Base-by-base conservation (phyloP, 2,113 vertebrate species). In the Acrocephalus arundinaceus region DNA sequence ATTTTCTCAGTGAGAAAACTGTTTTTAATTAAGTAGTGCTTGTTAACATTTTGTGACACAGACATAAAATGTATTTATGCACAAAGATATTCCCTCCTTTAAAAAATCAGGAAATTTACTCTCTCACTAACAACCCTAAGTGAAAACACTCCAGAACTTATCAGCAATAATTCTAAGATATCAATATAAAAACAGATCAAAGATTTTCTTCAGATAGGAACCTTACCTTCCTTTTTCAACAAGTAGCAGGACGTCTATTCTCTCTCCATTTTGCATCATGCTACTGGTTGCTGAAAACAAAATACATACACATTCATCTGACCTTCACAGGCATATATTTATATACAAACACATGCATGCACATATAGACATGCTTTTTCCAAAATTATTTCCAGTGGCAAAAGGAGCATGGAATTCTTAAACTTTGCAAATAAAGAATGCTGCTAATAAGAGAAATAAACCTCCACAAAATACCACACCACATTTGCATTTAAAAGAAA, bases 181-280 rank as follows among this genome's bases (percentile, higher is more conserved):
- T 35, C 59, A 83, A 18, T 62, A 76, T 23, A 59, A 76, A 85
- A 79, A 15, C 22, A 90, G 46, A 87, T 43, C 43, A 88, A 89
- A 93, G 19, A 45, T 77, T 73, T 79, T 79, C 76, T 67, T n/a
- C 39, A 85, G 72, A 89, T 62, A 52, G 63, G 61, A 67, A n/a
- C 4, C 85, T 95, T 98, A 99, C 99, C 99, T 99, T 97, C 99
- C 98, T 94, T 98, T 98, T 96, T 99, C 99, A 89, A 99, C 99
- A 21, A 99, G 98, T 58, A 99, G 97, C 85, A 99, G 97, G 79
- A 99, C 98, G 27, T 99, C 98, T 95, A 98, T 96, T 97, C 98
- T 99, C 90, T 99, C 99, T 57, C 99, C 98, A 54, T 99, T 99
- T 91, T 99, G 98, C 51, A 97, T 96, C 51, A 99, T 86, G 31